phyloP scores from a whole-genome alignment of 2,888 invertebrate genomes.

The Drosophila testacea region DNA sequence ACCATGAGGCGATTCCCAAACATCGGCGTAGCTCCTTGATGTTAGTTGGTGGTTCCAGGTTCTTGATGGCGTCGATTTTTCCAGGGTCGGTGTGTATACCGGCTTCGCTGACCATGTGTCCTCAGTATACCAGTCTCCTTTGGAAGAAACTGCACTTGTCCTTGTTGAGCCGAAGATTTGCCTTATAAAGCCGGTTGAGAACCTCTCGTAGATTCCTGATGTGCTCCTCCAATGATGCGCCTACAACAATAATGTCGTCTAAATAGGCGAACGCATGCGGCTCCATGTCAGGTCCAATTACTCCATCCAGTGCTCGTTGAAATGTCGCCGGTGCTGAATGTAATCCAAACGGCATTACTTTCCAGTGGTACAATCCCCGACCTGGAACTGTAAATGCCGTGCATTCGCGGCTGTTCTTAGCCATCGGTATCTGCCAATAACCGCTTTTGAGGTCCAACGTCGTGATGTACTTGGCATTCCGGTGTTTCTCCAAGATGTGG shows the following conservation, averaged over 20 bases:
- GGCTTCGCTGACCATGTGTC: not conserved
- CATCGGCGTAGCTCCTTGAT: conserved; percentile 3
- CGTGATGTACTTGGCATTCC: no score
- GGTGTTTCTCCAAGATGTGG: no score
- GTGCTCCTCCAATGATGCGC: not conserved
- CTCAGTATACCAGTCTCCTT: not conserved
- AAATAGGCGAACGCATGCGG: conserved; percentile 13
- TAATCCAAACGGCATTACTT: no score
- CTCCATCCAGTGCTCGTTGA: no score
- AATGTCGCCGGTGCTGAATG: no score
- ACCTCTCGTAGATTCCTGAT: not conserved
- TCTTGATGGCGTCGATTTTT: not conserved
- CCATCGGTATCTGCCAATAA: no score
- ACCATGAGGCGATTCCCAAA: conserved; percentile 5
- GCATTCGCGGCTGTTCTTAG: no score
- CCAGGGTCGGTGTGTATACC: conserved; percentile 3
- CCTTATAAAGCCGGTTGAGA: not conserved
- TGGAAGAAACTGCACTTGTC: not conserved
- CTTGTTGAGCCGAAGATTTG: not conserved
- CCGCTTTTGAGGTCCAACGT: no score
- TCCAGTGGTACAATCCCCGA: no score
- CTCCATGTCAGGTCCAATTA: no score
- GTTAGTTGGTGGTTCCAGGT: not conserved
- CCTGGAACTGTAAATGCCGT: no score
- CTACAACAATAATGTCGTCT: conserved; percentile 11